Evolutionary conservation across 2,113 vertebrate species (phyloP).

Genomic region (Engraulis encrasicolus): DNA sequence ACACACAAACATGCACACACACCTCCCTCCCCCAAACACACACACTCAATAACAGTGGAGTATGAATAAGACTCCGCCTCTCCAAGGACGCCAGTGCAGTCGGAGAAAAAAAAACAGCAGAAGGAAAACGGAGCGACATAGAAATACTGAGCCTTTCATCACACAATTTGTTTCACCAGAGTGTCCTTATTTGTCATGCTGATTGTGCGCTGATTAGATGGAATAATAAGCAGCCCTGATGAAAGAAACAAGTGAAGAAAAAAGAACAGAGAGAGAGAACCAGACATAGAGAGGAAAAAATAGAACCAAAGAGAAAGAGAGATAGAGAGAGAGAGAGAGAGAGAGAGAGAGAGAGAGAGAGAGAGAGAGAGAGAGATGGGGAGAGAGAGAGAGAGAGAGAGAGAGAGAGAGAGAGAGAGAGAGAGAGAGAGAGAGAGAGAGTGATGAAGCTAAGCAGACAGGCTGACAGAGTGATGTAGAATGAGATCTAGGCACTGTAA

Average conservation of each 20-base stretch:
- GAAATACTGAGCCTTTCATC: neutral
- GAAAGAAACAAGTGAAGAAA: neutral
- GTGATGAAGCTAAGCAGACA: too few relatives aligned
- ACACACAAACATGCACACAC: neutral
- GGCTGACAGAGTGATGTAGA: too few relatives aligned
- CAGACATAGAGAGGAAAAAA: neutral
- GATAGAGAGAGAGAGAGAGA: neutral
- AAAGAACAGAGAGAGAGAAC: neutral
- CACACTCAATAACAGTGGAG: neutral
- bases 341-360: too few relatives aligned
- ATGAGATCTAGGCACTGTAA: too few relatives aligned
- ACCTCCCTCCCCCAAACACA: neutral
- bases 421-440: too few relatives aligned
- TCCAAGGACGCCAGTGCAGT: neutral
- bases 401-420: too few relatives aligned
- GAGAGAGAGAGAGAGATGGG: too few relatives aligned
- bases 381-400: too few relatives aligned
- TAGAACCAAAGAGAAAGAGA: neutral
- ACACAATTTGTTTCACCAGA: neutral
- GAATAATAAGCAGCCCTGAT: neutral
- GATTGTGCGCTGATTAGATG: neutral
- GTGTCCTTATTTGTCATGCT: neutral
- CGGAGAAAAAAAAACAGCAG: neutral
- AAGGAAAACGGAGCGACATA: neutral
- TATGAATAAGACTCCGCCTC: slow-evolving; percentile 5